Evolutionary conservation across 2,888 invertebrate species (phyloP), one percentile per base, ranked within the genome.

Genomic region (Diplolepis rosae): DNA sequence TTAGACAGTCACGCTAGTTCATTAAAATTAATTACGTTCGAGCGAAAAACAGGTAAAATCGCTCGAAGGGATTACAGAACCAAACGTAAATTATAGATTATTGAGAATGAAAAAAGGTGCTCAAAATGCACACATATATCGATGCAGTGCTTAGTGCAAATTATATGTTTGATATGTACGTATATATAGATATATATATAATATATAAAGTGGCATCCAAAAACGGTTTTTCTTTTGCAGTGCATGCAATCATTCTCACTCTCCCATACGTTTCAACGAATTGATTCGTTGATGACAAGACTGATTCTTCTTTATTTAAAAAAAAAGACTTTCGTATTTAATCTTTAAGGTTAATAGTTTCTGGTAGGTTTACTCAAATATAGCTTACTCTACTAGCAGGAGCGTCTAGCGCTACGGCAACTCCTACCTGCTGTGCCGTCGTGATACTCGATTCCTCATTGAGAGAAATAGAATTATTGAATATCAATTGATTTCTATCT

Each of bases 171-270:
- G 81, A 84, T 85, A 87, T 87, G 82, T 85, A 84, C 82, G 82
- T 85, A 84, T 84, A 85, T 88, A 83, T 83, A 76, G 32, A 48
- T 67, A 75, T 70, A 77, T 74, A 79, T 77, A 75, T 75, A n/a
- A 77, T 78, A 76, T 79, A 77, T 74, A 77, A 86, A 88, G 84
- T 88, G 84, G 88, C 88, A 88, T 88, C 85, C 87, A 88, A 88
- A 87, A 88, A 88, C 83, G 87, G 82, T 82, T 84, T 85, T 83
- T 85, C 77, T 68, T 86, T 87, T 87, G 88, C 87, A 88, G 85
- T 82, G 86, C 88, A 88, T 88, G 88, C 88, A 87, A 77, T 85
- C 88, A 88, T 88, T 88, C 88, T 88, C 88, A 88, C 88, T 88
- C 88, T 88, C 88, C 88, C 88, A 88, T 85, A 87, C 88, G 84